Evolutionary conservation across 2,113 vertebrate genomes (phyloP).

Genomic region (Narcine bancroftii): DNA sequence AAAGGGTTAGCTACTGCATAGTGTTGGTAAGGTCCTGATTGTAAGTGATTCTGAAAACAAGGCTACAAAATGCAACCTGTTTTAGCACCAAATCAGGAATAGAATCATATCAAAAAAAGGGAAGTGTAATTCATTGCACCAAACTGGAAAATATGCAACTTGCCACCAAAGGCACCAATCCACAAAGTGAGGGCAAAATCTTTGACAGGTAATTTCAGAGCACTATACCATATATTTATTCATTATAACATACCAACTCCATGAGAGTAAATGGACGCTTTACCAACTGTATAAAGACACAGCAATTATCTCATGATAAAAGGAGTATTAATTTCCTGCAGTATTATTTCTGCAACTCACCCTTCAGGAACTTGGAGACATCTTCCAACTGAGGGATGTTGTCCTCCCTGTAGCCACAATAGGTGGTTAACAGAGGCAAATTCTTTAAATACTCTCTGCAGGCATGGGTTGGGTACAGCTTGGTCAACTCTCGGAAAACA

Average conservation of each 20-base stretch:
- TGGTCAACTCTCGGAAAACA: conserved; percentile 86
- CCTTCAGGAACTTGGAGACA: conserved; percentile 86
- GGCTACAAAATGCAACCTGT: not conserved
- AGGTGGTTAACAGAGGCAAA: conserved; percentile 79
- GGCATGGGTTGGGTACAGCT: conserved; percentile 86
- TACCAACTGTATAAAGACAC: not conserved
- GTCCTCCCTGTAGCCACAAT: conserved; percentile 86
- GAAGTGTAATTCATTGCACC: not conserved
- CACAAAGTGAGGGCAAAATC: not conserved
- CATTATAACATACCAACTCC: not conserved
- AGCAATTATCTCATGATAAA: not conserved
- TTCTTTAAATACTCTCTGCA: conserved; percentile 94
- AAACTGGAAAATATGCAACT: not conserved
- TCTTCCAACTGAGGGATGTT: conserved; percentile 96
- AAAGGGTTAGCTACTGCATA: not conserved
- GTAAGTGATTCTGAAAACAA: not conserved
- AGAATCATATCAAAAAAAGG: not conserved
- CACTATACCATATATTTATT: not conserved
- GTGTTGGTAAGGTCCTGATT: not conserved
- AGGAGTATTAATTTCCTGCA: not conserved
- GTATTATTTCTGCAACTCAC: conserved; percentile 47
- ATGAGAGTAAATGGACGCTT: too few relatives aligned
- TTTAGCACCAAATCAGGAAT: not conserved
- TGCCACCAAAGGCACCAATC: not conserved
- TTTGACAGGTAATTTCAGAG: not conserved